A percentile compares a stretch with the other conserved stretches of the same genome.
These are phyloP conservation scores for Gavialis gangeticus DNA, from an alignment of 2,113 vertebrate genomes.

Conservation along the genomic window DNA sequence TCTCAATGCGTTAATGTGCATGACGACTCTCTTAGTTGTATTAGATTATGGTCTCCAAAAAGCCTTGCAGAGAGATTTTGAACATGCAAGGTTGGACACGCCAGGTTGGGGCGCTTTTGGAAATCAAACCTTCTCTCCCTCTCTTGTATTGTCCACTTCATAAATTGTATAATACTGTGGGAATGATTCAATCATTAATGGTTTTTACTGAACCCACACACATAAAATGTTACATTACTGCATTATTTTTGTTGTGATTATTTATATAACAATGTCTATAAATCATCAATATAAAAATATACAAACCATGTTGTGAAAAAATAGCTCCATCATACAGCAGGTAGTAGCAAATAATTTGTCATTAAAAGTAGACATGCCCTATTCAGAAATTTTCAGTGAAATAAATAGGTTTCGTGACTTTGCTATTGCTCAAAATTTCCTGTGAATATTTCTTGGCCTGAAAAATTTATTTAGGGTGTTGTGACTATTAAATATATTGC, in stretches of 20 bases:
- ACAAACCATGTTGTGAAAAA: not conserved
- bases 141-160: not conserved
- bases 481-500: not conserved
- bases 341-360: not conserved
- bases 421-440: not conserved
- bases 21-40: not conserved
- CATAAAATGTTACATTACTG: not conserved
- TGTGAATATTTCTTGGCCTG: not conserved
- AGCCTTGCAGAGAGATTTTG: not conserved
- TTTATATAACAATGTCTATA: too few relatives aligned
- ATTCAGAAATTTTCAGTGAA: not conserved
- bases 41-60: not conserved
- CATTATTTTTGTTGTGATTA: not conserved
- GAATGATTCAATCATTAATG: not conserved
- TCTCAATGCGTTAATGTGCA: not conserved
- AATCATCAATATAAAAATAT: not conserved
- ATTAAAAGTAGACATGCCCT: accelerated
- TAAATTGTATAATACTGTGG: not conserved
- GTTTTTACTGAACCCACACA: not conserved
- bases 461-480: not conserved
- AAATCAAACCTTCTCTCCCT: not conserved
- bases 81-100: not conserved
- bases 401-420: not conserved
- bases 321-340: not conserved
- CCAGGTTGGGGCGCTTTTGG: not conserved